These are phyloP conservation scores for Dysdera silvatica DNA, from an alignment of 1,140 invertebrate species.

Conservation along the genomic window DNA sequence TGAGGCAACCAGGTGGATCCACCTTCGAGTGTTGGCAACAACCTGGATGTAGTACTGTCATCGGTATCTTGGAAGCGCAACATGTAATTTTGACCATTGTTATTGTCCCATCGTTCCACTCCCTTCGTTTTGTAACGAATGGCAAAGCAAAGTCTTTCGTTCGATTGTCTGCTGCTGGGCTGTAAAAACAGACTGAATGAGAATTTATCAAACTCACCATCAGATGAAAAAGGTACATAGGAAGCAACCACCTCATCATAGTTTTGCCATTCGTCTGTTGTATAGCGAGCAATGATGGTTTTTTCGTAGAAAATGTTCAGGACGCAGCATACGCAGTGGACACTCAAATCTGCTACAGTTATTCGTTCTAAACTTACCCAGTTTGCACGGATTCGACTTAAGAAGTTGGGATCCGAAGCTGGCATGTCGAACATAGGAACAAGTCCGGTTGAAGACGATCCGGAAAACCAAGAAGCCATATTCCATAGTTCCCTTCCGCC, in stretches of 20 bases:
- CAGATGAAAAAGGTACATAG: conserved; percentile 79
- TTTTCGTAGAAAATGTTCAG: conserved; percentile 85
- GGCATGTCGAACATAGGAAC: conserved; percentile 72
- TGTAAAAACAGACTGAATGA: conserved; percentile 64
- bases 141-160: conserved; percentile 68
- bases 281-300: conserved; percentile 75
- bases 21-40: neutral
- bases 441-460: neutral
- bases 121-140: conserved; percentile 67
- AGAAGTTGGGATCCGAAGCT: conserved; percentile 61
- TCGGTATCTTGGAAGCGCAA: conserved; percentile 55
- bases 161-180: conserved; percentile 36
- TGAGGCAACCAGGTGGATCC: conserved; percentile 17
- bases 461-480: neutral
- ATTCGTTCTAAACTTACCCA: conserved; percentile 78
- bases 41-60: neutral
- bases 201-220: conserved; percentile 74
- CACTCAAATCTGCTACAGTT: conserved; percentile 58
- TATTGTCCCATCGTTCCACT: conserved; percentile 84
- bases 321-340: conserved; percentile 78
- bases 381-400: conserved; percentile 62
- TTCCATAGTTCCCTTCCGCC: conserved; percentile 46
- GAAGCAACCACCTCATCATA: conserved; percentile 65
- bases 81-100: conserved; percentile 71
- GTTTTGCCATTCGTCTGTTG: conserved; percentile 72